Evolutionary conservation across 30 jellyfish, hydroid and myxozoan genomes (phyloP), one percentile per base, ranked within the genome.

Genomic region (Turritopsis rubra): DNA sequence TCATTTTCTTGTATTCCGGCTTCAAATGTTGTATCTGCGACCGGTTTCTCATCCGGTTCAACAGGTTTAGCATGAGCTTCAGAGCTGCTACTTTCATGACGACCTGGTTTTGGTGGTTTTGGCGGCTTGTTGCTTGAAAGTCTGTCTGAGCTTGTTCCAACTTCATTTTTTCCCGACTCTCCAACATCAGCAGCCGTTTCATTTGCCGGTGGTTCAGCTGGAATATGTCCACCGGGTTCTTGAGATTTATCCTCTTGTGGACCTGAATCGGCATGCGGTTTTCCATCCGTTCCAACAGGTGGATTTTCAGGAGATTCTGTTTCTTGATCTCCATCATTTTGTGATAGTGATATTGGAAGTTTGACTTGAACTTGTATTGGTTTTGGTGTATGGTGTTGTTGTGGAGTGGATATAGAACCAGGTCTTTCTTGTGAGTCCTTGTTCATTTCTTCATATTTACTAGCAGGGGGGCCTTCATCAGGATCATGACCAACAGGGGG

Each of bases 401-500:
- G 77, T 19, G 9, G 77, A n/a, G 77, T 16, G 23, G 0, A 22
- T 27, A 8, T 16, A 8, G 77, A 0, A 19, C 31, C 9, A n/a
- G 77, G 19, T 19, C 19, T 16, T 27, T 23, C 77, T 68, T 68
- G 77, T 19, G 77, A 7, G 9, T 68, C 23, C 19, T 16, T 16
- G 16, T 68, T 16, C 77, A 16, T 23, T 9, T 68, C 30, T 16
- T 9, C 77, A 1, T 68, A 23, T n/a, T 23, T 1, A 68, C 30
- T 68, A 23, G 77, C 31, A 16, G 85, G 71, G 18, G 52, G 71
- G 8, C 24, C n/a, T 52, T 80, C 87, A 21, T 27, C 79, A 16
- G 87, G 87, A 29, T 80, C 88, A 29, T 66, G 88, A 65, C 88
- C 88, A 41, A 82, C 88, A 23, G 88, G 88, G 23, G 88, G 88